These are phyloP conservation scores for Stenoptilia bipunctidactyla DNA, from an alignment of 2,888 invertebrate species.

Conservation along the genomic window DNA sequence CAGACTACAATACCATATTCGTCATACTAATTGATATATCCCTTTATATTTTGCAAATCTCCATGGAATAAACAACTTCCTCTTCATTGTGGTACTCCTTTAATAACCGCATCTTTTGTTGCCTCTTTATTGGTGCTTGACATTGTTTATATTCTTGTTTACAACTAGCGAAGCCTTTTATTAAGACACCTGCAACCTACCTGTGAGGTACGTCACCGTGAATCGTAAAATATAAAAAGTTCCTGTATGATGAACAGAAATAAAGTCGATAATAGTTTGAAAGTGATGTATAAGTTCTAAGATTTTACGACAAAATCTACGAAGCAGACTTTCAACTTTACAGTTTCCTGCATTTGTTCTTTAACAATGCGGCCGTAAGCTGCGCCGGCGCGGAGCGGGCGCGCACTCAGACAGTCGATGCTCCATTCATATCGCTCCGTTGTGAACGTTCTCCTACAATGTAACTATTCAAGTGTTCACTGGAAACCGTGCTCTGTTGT, in stretches of 20 bases:
- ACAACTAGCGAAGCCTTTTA: slow-evolving; percentile 23
- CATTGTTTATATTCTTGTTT: slow-evolving; percentile 48
- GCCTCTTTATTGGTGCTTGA: slow-evolving; percentile 26
- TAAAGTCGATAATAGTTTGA: neutral
- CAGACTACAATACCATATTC: slow-evolving; percentile 19
- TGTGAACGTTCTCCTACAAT: neutral
- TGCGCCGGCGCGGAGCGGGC: slow-evolving; percentile 41
- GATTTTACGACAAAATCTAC: slow-evolving; percentile 45
- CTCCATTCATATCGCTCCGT: neutral
- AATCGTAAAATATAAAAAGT: neutral
- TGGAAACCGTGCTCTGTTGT: neutral
- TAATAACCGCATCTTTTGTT: slow-evolving; percentile 33
- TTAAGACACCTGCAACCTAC: slow-evolving; percentile 63
- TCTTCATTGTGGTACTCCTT: slow-evolving; percentile 38
- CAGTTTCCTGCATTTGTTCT: slow-evolving; percentile 67
- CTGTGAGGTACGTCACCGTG: slow-evolving; percentile 27
- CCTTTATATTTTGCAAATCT: slow-evolving; percentile 31
- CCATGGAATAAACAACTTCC: slow-evolving; percentile 46
- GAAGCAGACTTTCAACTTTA: slow-evolving; percentile 58
- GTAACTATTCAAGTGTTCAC: neutral
- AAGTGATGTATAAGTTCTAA: neutral
- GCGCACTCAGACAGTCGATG: slow-evolving; percentile 34
- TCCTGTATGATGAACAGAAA: neutral
- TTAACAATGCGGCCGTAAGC: slow-evolving; percentile 51
- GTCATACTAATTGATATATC: slow-evolving; percentile 39